phyloP scores from a whole-genome alignment of 2,113 vertebrate species.

The Artemisiospiza belli region DNA sequence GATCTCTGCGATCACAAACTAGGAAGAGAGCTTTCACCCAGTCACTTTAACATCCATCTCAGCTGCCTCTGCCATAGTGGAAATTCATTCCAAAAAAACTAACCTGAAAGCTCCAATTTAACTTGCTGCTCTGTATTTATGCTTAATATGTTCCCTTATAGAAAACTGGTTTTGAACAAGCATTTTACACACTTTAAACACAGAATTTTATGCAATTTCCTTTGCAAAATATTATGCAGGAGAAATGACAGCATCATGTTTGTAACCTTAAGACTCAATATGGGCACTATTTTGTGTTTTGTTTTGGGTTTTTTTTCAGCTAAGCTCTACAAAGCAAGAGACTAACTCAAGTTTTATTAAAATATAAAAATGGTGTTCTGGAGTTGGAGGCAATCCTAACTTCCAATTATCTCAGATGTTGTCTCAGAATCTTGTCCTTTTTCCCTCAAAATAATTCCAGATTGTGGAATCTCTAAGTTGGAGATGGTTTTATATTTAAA shows the following conservation, averaged over 20 bases:
- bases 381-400: not conserved
- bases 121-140: not conserved
- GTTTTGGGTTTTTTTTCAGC: not conserved
- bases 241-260: not conserved
- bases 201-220: not conserved
- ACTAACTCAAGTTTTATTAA: not conserved
- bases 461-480: not conserved
- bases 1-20: not conserved
- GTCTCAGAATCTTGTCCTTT: not conserved
- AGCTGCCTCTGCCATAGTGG: not conserved
- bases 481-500: not conserved
- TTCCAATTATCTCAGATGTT: not conserved
- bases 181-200: not conserved
- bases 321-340: not conserved
- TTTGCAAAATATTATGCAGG: not conserved
- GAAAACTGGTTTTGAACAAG: conserved; percentile 2
- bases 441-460: not conserved
- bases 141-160: not conserved
- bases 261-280: not conserved
- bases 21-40: not conserved
- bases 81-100: not conserved
- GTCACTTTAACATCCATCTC: not conserved
- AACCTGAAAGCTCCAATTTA: not conserved
- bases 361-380: not conserved
- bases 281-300: not conserved